Conservation (phyloP, 2,888 invertebrate genomes). For the Melikaiella ostensackeni region DNA sequence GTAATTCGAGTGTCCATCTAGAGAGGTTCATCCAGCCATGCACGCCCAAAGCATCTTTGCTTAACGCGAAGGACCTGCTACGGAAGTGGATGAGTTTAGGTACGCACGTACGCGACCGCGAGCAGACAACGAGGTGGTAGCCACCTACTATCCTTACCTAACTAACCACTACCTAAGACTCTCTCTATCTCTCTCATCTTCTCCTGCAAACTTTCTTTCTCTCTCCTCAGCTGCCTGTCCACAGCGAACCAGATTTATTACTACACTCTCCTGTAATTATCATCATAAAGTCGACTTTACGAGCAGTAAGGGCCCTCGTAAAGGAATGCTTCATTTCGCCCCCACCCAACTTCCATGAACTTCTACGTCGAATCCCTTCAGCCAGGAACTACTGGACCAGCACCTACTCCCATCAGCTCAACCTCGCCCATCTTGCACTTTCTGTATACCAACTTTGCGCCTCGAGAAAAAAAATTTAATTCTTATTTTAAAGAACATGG, state of each 20-base stretch:
- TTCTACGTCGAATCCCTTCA: constrained; percentile 28
- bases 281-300: constrained; percentile 78
- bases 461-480: no score
- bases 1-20: constrained; percentile 49
- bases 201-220: constrained; percentile 41
- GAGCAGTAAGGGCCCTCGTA: constrained; percentile 77
- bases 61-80: constrained; percentile 21
- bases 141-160: constrained; percentile 49
- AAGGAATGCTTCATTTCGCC: constrained; percentile 77
- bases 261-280: constrained; percentile 76
- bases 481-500: no score
- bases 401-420: constrained; percentile 41
- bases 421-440: constrained; percentile 1
- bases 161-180: constrained; percentile 49
- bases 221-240: constrained; percentile 49
- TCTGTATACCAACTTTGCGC: no score
- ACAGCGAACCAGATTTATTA: constrained; percentile 75
- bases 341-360: constrained; percentile 46
- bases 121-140: constrained; percentile 50
- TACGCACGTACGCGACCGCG: constrained; percentile 57
- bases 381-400: constrained; percentile 9
- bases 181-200: constrained; percentile 47
- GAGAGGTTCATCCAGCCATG: constrained; percentile 41
- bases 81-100: constrained; percentile 52
- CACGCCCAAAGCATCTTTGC: constrained; percentile 40